A percentile compares a stretch with the other conserved stretches of the same genome.
phyloP scores from a whole-genome alignment of 1,140 invertebrate genomes.

The Aphis gossypii region DNA sequence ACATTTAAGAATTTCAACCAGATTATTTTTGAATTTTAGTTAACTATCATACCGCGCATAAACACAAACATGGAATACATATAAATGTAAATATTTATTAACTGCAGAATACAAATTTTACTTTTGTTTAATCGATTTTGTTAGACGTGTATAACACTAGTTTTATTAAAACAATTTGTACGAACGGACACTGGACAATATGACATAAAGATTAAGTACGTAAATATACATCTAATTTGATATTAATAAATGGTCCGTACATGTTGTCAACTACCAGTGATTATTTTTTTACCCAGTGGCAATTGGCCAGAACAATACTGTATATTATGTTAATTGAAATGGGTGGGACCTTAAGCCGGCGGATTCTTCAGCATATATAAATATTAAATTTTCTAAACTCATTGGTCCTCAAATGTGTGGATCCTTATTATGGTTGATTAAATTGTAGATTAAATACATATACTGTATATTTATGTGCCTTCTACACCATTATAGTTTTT shows the following conservation, averaged over 20 bases:
- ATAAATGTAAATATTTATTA: not conserved
- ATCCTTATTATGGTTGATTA: not conserved
- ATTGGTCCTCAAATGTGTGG: slow-evolving; percentile 23
- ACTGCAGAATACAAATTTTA: not conserved
- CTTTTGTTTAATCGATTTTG: not conserved
- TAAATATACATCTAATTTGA: not conserved
- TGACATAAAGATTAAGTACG: not conserved
- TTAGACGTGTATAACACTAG: not conserved
- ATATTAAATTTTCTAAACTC: slow-evolving; percentile 15
- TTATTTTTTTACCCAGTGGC: slow-evolving; percentile 39
- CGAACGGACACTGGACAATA: not conserved
- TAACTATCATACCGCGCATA: not conserved
- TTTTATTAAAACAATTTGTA: not conserved
- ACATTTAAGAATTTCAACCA: not conserved
- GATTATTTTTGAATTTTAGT: not conserved
- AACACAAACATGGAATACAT: not conserved
- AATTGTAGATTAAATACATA: not conserved
- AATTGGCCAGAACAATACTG: slow-evolving; percentile 44
- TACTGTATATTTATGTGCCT: not conserved
- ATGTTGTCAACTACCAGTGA: not conserved
- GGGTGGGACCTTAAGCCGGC: not conserved
- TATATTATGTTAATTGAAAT: slow-evolving; percentile 50
- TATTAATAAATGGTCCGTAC: not conserved
- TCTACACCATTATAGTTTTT: not conserved
- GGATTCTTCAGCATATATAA: slow-evolving; percentile 1